Percentiles rank a stretch among this genome's conserved stretches.
Conservation (phyloP, 1,140 invertebrate genomes). For the Zaprionus lachaisei region DNA sequence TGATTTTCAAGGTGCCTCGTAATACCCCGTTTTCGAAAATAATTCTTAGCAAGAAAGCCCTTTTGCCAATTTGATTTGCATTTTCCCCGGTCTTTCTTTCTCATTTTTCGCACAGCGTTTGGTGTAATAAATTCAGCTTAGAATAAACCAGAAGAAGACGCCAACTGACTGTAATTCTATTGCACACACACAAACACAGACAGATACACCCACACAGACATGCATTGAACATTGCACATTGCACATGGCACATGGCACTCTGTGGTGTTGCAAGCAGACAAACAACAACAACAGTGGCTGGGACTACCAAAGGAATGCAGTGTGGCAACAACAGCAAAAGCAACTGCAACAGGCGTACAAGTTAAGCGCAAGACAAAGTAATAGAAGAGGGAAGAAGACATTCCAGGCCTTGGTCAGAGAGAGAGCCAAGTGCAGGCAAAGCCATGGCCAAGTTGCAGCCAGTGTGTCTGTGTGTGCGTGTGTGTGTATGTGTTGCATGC, state of each 20-base stretch:
- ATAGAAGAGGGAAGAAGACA: constrained; percentile 53
- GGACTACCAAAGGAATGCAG: constrained; percentile 39
- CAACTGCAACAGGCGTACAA: constrained; percentile 49
- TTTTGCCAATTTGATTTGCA: constrained; percentile 51
- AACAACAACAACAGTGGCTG: not conserved
- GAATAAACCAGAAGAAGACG: constrained; percentile 64
- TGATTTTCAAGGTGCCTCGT: not conserved
- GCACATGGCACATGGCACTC: constrained; percentile 12
- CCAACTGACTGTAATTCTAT: constrained; percentile 68
- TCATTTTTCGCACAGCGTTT: constrained; percentile 13
- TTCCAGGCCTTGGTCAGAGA: constrained; percentile 48
- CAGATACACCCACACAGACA: not conserved
- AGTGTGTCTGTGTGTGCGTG: constrained; percentile 10
- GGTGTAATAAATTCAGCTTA: constrained; percentile 67
- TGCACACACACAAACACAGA: constrained; percentile 24
- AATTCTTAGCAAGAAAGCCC: not conserved
- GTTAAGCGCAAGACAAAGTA: constrained; percentile 65
- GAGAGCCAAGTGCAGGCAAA: constrained; percentile 30
- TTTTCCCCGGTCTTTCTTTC: constrained; percentile 11
- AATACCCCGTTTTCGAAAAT: constrained; percentile 2
- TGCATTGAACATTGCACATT: constrained; percentile 21
- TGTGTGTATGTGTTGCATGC: constrained; percentile 51
- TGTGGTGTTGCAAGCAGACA: not conserved
- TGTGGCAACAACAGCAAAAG: constrained; percentile 56
- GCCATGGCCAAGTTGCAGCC: constrained; percentile 36